Evolutionary conservation across 2,113 vertebrate species (phyloP).

Genomic region (Megaptera novaeangliae): DNA sequence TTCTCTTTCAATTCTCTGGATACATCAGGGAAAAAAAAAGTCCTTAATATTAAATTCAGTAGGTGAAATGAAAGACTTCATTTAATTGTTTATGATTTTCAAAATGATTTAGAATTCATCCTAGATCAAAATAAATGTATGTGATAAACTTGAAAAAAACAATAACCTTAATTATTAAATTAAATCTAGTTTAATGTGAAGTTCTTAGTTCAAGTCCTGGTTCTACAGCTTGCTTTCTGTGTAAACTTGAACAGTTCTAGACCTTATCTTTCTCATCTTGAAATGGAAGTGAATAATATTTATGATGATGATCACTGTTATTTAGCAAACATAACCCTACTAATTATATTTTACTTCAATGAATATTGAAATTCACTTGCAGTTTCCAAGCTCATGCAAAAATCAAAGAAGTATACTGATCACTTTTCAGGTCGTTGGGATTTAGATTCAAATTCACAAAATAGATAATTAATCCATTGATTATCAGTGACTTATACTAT

Average conservation of each 20-base stretch:
- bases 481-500: not conserved
- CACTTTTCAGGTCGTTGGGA: not conserved
- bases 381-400: not conserved
- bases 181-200: not conserved
- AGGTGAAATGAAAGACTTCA: not conserved
- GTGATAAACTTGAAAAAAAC: not conserved
- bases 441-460: constrained; percentile 4
- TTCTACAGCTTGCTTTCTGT: not conserved
- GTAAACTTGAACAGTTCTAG: not conserved
- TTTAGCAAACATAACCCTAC: not conserved
- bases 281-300: not conserved
- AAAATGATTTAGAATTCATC: not conserved
- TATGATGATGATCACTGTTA: not conserved
- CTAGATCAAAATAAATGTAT: not conserved
- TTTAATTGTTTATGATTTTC: not conserved
- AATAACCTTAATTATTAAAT: not conserved
- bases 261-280: not conserved
- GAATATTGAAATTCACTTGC: constrained; percentile 1
- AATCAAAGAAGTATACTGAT: not conserved
- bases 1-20: not conserved
- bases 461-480: not conserved
- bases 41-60: not conserved
- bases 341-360: constrained; percentile 14
- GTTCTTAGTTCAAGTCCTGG: not conserved
- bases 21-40: not conserved